Evolutionary conservation across 2,888 invertebrate genomes (phyloP).

Genomic region (Perdita meconis): DNA sequence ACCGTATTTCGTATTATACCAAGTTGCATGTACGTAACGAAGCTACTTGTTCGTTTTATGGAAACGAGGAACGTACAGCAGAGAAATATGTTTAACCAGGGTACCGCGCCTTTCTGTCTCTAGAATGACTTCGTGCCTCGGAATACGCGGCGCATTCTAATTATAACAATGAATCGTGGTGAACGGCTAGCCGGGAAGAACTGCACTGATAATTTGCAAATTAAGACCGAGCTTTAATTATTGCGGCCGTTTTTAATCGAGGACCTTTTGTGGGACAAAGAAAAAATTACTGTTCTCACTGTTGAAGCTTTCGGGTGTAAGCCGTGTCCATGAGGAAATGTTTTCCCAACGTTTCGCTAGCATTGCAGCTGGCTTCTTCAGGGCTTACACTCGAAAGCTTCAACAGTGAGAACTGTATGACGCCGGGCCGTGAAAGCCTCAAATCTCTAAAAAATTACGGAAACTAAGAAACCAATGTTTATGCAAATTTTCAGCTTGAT

Average conservation of each 20-base stretch:
- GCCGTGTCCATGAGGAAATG: too few relatives aligned
- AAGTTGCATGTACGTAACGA: not conserved
- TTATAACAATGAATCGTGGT: slow-evolving; percentile 42
- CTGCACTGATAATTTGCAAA: slow-evolving; percentile 26
- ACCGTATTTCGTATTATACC: not conserved
- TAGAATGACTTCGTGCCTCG: slow-evolving; percentile 25
- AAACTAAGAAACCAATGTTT: not conserved
- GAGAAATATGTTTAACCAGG: slow-evolving; percentile 2
- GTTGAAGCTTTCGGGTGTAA: not conserved
- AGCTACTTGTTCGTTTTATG: slow-evolving; percentile 1
- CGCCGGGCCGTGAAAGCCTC: too few relatives aligned
- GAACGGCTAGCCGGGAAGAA: slow-evolving; percentile 6
- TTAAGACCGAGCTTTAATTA: slow-evolving; percentile 38
- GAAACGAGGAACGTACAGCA: slow-evolving; percentile 13
- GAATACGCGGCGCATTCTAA: slow-evolving; percentile 36
- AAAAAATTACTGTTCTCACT: not conserved
- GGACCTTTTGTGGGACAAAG: not conserved
- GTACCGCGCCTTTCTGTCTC: slow-evolving; percentile 14
- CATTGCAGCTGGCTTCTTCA: too few relatives aligned
- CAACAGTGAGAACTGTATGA: too few relatives aligned
- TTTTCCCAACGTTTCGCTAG: too few relatives aligned
- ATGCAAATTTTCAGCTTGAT: too few relatives aligned
- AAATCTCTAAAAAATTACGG: too few relatives aligned
- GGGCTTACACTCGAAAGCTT: too few relatives aligned
- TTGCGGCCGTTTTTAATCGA: slow-evolving; percentile 8